Evolutionary conservation across 2,888 invertebrate species (phyloP).

Genomic region (Galeopsomyia nigrocyanea): DNA sequence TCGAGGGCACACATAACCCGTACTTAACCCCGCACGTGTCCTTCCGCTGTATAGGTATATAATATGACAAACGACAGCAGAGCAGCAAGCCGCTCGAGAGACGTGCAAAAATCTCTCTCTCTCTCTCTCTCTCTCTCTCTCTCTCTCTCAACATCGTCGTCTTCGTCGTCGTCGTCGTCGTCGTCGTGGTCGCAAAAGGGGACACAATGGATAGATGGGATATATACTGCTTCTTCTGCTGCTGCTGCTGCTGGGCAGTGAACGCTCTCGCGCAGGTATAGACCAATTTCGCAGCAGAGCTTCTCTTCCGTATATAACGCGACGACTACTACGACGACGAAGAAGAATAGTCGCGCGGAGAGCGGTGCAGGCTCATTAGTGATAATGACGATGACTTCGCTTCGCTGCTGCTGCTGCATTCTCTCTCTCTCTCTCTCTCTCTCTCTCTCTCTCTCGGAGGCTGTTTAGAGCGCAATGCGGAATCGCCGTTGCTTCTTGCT

Average conservation of each 20-base stretch:
- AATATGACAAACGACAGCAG: too few relatives aligned
- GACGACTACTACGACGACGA: neutral
- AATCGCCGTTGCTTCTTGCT: conserved; percentile 7
- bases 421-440: neutral
- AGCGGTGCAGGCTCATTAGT: conserved; percentile 37
- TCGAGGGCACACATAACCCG: too few relatives aligned
- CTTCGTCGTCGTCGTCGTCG: too few relatives aligned
- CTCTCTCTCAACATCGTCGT: too few relatives aligned
- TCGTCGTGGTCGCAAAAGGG: too few relatives aligned
- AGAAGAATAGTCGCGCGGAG: neutral
- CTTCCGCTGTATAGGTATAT: too few relatives aligned
- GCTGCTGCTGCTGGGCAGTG: conserved; percentile 9
- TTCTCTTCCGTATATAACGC: conserved; percentile 3
- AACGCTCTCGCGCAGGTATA: conserved; percentile 12
- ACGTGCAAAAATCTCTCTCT: neutral
- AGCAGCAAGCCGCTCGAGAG: neutral
- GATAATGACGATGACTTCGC: conserved; percentile 43
- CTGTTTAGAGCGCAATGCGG: conserved; percentile 39
- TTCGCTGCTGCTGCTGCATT: conserved; percentile 36
- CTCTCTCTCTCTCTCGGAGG: neutral
- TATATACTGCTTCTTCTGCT: too few relatives aligned
- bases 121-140: too few relatives aligned
- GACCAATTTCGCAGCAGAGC: conserved; percentile 28
- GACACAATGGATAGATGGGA: too few relatives aligned
- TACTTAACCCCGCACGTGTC: too few relatives aligned